Evolutionary conservation across 2,888 invertebrate genomes (phyloP), one percentile per base, ranked within the genome.

Genomic region (Volucella inflata): DNA sequence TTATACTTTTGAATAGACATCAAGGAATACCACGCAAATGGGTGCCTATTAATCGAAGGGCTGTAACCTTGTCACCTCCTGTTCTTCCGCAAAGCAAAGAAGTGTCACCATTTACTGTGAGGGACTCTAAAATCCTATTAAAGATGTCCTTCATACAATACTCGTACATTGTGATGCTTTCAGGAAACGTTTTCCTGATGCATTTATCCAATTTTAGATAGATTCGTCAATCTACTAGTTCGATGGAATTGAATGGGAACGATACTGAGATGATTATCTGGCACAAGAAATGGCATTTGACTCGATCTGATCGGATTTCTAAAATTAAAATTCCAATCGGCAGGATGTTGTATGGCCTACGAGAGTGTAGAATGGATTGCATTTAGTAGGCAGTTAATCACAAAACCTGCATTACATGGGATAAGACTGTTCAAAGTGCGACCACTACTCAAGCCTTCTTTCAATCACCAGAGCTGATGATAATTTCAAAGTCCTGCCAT

Each of bases 51-150:
- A 48, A 17, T 59, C 44, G 38, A 68, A 60, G 59, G 76, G 76
- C 67, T 67, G 57, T n/a, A 48, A 14, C 21, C 57, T 48, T 48
- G 40, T 68, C 59, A 68, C 64, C 74, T 74, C 55, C 53, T 65
- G 36, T 8, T 44, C 44, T 53, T 44, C 21, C 4, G 50, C 44
- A 21, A 8, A 16, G 50, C 44, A 21, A 8, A 16, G 68, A 55
- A 21, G 68, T 60, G 67, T 59, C 30, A 67, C 57, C 48, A 50
- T 75, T 75, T 40, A 50, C 8, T 60, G 36, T 30, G 14, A 76
- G 30, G 38, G 46, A 75, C n/a, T 30, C 4, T 40, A 30, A 50
- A 76, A 76, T 76, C 60, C 59, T 51, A 68, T 76, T 76, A 75
- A 67, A 3, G 50, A n/a, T 42, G 48, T 40, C 50, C 42, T 30